phyloP scores from a whole-genome alignment of 1,140 invertebrate genomes.

The Bombus impatiens region DNA sequence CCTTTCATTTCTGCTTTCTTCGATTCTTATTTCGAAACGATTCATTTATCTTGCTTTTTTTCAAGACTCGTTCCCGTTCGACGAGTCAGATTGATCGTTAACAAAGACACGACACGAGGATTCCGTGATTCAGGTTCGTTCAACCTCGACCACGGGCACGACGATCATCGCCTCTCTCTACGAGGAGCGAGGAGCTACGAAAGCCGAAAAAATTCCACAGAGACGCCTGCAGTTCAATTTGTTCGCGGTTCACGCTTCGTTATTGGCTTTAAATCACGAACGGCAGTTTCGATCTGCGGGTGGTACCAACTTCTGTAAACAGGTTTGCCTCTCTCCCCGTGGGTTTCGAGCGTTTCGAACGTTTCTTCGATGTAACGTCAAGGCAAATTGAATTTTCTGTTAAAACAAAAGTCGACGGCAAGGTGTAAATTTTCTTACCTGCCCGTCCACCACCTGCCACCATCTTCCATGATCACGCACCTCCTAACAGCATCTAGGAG shows the following conservation, averaged over 20 bases:
- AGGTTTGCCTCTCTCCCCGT: conserved; percentile 58
- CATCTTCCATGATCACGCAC: background rate
- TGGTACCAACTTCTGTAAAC: conserved; percentile 67
- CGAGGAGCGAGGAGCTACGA: background rate
- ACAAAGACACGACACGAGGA: conserved; percentile 33
- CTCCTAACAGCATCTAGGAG: too few relatives aligned
- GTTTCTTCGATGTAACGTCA: background rate
- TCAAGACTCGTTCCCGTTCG: background rate
- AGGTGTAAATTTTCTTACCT: conserved; percentile 47
- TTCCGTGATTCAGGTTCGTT: conserved; percentile 22
- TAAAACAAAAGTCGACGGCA: conserved; percentile 50
- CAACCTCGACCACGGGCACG: conserved; percentile 3
- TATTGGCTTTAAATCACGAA: conserved; percentile 68
- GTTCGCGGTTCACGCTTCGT: conserved; percentile 68
- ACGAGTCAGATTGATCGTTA: conserved; percentile 17
- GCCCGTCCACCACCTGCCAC: background rate
- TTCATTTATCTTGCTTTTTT: background rate
- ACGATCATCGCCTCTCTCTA: background rate
- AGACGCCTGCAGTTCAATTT: conserved; percentile 61
- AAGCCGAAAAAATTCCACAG: conserved; percentile 55
- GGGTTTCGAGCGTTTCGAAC: background rate
- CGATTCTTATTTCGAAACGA: background rate
- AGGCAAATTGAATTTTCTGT: conserved; percentile 66
- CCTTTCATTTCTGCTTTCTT: background rate
- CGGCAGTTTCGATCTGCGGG: conserved; percentile 62